Evolutionary conservation across 1,140 invertebrate species (phyloP).

Genomic region (Dinothrombium tinctorium): DNA sequence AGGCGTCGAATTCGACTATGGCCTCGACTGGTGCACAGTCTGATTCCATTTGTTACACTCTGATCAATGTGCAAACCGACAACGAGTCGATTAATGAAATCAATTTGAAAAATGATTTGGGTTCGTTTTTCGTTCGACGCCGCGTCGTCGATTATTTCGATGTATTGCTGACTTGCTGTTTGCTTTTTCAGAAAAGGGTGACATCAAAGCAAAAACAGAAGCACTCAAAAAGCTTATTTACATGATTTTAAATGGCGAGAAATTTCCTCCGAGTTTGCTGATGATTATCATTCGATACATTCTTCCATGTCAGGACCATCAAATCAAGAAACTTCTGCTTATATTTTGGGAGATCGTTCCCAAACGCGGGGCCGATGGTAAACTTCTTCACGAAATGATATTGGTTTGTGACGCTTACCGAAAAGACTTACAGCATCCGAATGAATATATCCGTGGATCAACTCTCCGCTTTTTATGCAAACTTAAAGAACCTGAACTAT

Average conservation of each 20-base stretch:
- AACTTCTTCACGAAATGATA: constrained; percentile 96
- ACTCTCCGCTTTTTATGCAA: constrained; percentile 89
- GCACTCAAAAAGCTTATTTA: constrained; percentile 90
- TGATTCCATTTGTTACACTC: too few relatives aligned
- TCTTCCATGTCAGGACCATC: constrained; percentile 81
- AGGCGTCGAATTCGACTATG: too few relatives aligned
- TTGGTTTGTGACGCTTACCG: constrained; percentile 97
- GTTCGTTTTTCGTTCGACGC: too few relatives aligned
- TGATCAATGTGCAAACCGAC: too few relatives aligned
- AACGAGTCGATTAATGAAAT: too few relatives aligned
- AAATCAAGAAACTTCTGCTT: constrained; percentile 81
- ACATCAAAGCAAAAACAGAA: constrained; percentile 67
- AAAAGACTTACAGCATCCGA: constrained; percentile 97
- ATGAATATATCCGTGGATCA: constrained; percentile 94
- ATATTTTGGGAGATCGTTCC: constrained; percentile 99
- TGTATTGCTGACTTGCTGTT: too few relatives aligned
- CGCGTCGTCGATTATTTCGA: too few relatives aligned
- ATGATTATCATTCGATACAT: constrained; percentile 99
- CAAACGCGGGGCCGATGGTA: constrained; percentile 84
- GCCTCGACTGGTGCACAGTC: too few relatives aligned
- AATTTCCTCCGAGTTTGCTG: constrained; percentile 54
- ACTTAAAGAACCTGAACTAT: constrained; percentile 85
- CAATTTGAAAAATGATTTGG: too few relatives aligned
- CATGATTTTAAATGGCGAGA: constrained; percentile 83
- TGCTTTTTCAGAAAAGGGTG: constrained; percentile 71